A percentile compares a stretch with the other conserved stretches of the same genome.
phyloP scores from a whole-genome alignment of 2,888 invertebrate genomes.

The Mythimna pallens region DNA sequence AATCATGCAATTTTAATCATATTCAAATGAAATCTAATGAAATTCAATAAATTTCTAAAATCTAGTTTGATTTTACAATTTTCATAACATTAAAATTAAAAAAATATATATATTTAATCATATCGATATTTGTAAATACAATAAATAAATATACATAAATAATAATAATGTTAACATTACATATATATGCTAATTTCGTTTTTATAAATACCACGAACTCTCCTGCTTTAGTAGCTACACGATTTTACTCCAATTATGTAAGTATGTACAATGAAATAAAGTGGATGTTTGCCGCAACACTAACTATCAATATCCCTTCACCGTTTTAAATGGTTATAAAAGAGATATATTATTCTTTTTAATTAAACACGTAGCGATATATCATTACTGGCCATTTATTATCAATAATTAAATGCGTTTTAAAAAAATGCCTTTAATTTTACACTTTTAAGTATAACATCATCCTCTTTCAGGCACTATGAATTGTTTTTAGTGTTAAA shows the following conservation, averaged over 20 bases:
- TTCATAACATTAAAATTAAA: too few relatives aligned
- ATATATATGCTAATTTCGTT: neutral
- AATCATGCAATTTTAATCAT: too few relatives aligned
- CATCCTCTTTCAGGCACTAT: neutral
- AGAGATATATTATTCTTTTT: slow-evolving; percentile 12
- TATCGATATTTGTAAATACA: too few relatives aligned
- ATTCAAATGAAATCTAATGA: too few relatives aligned
- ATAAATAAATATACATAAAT: too few relatives aligned
- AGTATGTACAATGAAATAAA: slow-evolving; percentile 31
- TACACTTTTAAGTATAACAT: too few relatives aligned
- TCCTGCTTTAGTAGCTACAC: neutral
- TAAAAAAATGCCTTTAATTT: neutral
- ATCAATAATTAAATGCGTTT: slow-evolving; percentile 2
- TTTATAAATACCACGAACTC: neutral
- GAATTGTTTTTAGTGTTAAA: neutral
- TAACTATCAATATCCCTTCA: slow-evolving; percentile 47
- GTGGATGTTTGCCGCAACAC: slow-evolving; percentile 36
- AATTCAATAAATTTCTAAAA: too few relatives aligned
- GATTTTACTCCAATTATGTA: slow-evolving; percentile 44
- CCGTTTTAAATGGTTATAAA: slow-evolving; percentile 15
- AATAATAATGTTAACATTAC: too few relatives aligned
- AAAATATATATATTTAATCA: too few relatives aligned
- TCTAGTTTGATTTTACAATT: too few relatives aligned
- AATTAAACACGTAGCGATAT: neutral
- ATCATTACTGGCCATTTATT: slow-evolving; percentile 22